These are phyloP conservation scores for Trachelus troglodyta DNA, from an alignment of 2,888 invertebrate genomes.

Conservation along the genomic window DNA sequence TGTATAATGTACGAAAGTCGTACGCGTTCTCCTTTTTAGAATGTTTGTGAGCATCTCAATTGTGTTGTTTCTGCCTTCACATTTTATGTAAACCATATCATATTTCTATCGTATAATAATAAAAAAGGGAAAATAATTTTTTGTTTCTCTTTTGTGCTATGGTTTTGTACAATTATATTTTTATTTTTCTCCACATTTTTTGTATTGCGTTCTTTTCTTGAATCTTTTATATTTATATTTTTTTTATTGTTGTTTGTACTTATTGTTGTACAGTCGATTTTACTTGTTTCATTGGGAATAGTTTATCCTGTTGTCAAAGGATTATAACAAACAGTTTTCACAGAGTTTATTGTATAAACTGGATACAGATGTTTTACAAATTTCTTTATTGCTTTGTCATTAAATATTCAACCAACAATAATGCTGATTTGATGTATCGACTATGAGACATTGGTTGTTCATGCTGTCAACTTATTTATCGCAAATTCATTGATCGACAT, in stretches of 20 bases:
- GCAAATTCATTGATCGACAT: no score
- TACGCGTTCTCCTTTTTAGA: background rate
- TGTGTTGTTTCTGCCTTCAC: background rate
- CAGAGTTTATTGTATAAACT: background rate
- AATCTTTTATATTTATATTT: background rate
- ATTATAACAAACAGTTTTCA: background rate
- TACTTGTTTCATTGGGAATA: no score
- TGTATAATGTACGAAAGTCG: background rate
- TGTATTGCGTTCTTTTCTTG: background rate
- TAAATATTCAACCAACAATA: background rate
- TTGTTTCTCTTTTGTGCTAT: background rate
- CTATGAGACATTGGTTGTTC: background rate
- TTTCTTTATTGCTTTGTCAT: background rate
- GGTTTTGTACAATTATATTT: background rate
- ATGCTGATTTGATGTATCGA: background rate
- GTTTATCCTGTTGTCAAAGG: background rate
- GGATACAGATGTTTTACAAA: background rate
- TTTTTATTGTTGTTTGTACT: background rate
- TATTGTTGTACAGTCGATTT: no score
- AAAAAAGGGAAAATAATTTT: background rate
- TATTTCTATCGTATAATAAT: background rate
- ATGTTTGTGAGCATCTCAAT: background rate
- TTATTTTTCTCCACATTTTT: background rate
- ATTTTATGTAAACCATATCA: background rate
- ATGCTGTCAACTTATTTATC: background rate